A percentile compares a stretch with the other conserved stretches of the same genome.
phyloP scores from a whole-genome alignment of 2,797 vertebrate species.

The Neomorphus geoffroyi region DNA sequence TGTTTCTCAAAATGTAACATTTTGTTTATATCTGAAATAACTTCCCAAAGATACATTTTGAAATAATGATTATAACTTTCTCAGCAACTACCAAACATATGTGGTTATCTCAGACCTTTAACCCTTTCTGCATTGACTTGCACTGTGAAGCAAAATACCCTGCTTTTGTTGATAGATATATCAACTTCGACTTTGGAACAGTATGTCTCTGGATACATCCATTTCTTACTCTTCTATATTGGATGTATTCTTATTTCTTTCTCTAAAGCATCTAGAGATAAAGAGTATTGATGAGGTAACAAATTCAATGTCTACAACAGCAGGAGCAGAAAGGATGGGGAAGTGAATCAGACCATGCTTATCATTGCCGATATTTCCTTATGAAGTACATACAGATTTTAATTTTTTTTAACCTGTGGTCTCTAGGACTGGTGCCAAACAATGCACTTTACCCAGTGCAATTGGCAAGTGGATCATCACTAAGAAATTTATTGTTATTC shows the following conservation, averaged over 20 bases:
- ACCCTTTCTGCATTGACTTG: neutral
- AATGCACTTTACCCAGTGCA: neutral
- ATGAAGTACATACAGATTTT: neutral
- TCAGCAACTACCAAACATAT: neutral
- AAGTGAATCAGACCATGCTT: neutral
- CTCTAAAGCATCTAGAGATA: neutral
- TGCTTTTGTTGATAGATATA: neutral
- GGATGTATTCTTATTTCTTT: neutral
- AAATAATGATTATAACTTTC: neutral
- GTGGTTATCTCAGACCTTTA: neutral
- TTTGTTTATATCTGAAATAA: neutral
- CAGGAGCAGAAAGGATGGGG: neutral
- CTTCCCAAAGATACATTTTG: neutral
- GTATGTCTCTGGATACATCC: neutral
- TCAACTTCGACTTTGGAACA: neutral
- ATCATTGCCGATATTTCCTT: neutral
- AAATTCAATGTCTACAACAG: neutral
- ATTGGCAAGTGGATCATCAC: neutral
- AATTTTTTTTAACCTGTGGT: neutral
- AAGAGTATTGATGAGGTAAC: neutral
- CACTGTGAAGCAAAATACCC: neutral
- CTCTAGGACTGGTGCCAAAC: neutral
- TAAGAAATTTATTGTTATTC: neutral
- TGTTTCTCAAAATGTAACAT: neutral
- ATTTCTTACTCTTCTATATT: neutral